Evolutionary conservation across 2,113 vertebrate genomes (phyloP).

Genomic region (Galemys pyrenaicus): DNA sequence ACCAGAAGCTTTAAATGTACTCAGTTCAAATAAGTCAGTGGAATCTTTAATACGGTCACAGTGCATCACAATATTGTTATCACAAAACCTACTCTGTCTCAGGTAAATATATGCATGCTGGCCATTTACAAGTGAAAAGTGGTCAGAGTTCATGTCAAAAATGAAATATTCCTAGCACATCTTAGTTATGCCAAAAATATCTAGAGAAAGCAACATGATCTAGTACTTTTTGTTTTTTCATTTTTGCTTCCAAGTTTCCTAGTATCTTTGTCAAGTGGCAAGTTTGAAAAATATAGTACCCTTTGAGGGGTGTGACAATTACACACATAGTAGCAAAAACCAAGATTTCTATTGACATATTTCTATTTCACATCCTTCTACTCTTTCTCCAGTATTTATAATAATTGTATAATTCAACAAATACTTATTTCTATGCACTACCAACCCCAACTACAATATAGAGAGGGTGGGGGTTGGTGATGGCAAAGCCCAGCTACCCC

Average conservation of each 20-base stretch:
- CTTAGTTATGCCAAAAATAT: constrained; percentile 50
- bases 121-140: constrained; percentile 51
- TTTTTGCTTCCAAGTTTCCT: constrained; percentile 46
- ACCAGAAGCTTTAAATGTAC: constrained; percentile 41
- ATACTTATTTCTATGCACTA: not conserved
- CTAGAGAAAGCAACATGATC: constrained; percentile 31
- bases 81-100: not conserved
- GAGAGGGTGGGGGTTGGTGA: not conserved
- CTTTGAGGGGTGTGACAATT: not conserved
- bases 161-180: constrained; percentile 49
- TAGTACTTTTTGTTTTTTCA: not conserved
- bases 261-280: constrained; percentile 43
- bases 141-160: constrained; percentile 68
- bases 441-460: not conserved
- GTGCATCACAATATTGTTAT: constrained; percentile 28
- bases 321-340: not conserved
- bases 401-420: not conserved
- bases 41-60: not conserved
- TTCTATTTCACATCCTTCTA: not conserved
- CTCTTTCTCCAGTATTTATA: not conserved
- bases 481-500: not conserved
- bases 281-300: not conserved
- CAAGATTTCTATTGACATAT: not conserved
- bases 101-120: constrained; percentile 31
- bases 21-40: constrained; percentile 56